Evolutionary conservation across 2,888 invertebrate genomes (phyloP).

Genomic region (Sympetrum striolatum): DNA sequence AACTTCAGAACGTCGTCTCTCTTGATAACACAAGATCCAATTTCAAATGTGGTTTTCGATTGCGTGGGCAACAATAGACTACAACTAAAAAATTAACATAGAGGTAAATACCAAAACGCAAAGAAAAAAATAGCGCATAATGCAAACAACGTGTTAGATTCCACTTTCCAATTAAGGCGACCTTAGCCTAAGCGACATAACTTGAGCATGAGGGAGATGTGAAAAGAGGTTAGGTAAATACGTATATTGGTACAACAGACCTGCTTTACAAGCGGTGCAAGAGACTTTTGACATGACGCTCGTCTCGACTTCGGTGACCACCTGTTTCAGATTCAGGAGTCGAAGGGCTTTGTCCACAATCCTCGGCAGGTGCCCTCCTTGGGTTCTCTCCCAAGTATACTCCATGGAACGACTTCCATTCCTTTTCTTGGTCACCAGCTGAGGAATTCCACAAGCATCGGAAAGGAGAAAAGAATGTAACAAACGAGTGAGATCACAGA

Average conservation of each 20-base stretch:
- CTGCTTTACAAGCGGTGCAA: constrained; percentile 88
- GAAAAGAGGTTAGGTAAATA: not conserved
- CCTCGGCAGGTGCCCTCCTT: constrained; percentile 68
- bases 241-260: constrained; percentile 56
- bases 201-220: not conserved
- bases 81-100: too few relatives aligned
- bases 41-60: too few relatives aligned
- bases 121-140: too few relatives aligned
- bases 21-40: too few relatives aligned
- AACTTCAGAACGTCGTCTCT: too few relatives aligned
- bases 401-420: constrained; percentile 31
- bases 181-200: not conserved
- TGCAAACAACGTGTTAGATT: not conserved
- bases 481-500: too few relatives aligned
- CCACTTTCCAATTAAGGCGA: not conserved
- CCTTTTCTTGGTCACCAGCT: constrained; percentile 6
- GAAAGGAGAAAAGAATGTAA: not conserved
- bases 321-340: constrained; percentile 83
- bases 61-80: too few relatives aligned
- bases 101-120: not conserved
- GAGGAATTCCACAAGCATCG: not conserved
- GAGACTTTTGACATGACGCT: constrained; percentile 91
- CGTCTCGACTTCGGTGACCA: constrained; percentile 85
- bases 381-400: not conserved
- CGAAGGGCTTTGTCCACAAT: constrained; percentile 85